These are phyloP conservation scores for Chelonus insularis DNA, from an alignment of 1,140 invertebrate species.

Conservation along the genomic window DNA sequence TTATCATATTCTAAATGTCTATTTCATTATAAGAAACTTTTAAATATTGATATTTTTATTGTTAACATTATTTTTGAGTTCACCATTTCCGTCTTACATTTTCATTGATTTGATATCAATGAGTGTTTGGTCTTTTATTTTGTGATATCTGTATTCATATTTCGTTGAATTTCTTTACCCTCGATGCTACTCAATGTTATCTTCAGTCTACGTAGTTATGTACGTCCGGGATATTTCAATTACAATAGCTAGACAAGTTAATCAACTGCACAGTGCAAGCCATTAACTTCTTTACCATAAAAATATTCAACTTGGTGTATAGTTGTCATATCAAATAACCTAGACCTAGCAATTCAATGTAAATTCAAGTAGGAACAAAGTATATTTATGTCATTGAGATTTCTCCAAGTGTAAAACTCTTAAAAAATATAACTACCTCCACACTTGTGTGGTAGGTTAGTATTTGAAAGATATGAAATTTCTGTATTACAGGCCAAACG, in stretches of 20 bases:
- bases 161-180: too few relatives aligned
- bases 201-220: constrained; percentile 24
- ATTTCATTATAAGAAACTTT: too few relatives aligned
- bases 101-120: too few relatives aligned
- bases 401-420: too few relatives aligned
- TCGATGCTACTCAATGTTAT: background rate
- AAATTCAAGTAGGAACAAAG: background rate
- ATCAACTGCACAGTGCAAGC: constrained; percentile 34
- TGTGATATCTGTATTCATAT: too few relatives aligned
- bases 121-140: too few relatives aligned
- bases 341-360: too few relatives aligned
- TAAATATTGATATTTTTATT: too few relatives aligned
- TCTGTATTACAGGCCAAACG: too few relatives aligned
- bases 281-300: constrained; percentile 21
- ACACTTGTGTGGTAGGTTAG: constrained; percentile 27
- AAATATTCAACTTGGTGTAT: background rate
- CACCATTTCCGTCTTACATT: too few relatives aligned
- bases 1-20: too few relatives aligned
- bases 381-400: background rate
- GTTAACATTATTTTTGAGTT: too few relatives aligned
- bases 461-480: constrained; percentile 8
- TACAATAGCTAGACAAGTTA: constrained; percentile 36
- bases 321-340: background rate
- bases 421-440: background rate
- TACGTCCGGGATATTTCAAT: constrained; percentile 49